These are phyloP conservation scores for Australoheros scitulus DNA, from an alignment of 2,113 vertebrate genomes.

Conservation along the genomic window DNA sequence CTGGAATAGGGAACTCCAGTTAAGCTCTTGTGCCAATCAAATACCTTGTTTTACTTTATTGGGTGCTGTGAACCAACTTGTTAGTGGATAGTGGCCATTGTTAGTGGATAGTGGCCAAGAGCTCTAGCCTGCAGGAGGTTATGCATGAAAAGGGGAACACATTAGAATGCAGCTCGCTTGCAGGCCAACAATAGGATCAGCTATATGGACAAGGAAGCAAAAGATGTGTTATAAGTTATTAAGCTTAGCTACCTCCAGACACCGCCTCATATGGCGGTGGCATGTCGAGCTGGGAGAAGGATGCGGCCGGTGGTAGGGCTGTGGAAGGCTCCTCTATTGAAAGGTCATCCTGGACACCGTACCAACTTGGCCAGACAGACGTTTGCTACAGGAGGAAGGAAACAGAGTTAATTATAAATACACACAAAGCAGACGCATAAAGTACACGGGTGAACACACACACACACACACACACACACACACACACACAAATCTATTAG, in stretches of 20 bases:
- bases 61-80: not conserved
- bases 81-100: not conserved
- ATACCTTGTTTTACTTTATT: not conserved
- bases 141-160: not conserved
- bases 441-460: not conserved
- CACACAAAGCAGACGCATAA: constrained; percentile 8
- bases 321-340: constrained; percentile 82
- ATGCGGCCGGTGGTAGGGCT: constrained; percentile 78
- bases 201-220: not conserved
- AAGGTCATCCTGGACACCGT: constrained; percentile 82
- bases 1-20: not conserved
- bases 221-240: not conserved
- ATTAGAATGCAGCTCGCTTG: not conserved
- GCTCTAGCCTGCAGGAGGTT: not conserved
- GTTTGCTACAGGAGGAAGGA: constrained; percentile 70
- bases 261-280: constrained; percentile 85
- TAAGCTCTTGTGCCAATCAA: not conserved
- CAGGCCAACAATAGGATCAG: not conserved
- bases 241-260: constrained; percentile 76
- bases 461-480: not conserved
- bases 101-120: not conserved
- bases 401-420: constrained; percentile 8
- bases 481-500: not conserved
- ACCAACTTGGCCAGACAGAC: constrained; percentile 85
- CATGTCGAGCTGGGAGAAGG: constrained; percentile 83